Conservation (phyloP, 1,140 invertebrate species). For the Oedothorax gibbosus region DNA sequence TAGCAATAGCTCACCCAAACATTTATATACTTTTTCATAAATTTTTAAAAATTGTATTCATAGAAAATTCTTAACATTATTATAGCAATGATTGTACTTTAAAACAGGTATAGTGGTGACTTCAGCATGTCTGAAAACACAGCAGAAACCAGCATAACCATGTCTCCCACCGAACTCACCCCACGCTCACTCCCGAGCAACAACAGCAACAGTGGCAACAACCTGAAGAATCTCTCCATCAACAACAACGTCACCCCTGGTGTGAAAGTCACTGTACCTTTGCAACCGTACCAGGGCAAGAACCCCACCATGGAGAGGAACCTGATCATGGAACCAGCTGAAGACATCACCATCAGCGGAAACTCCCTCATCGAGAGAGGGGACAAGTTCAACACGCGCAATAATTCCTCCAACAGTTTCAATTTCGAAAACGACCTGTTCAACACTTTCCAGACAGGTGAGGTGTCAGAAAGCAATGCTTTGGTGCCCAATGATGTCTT, state of each 20-base stretch:
- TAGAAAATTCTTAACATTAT: too few species aligned
- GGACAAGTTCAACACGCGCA: conserved; percentile 70
- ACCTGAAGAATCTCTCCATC: conserved; percentile 58
- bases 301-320: conserved; percentile 92
- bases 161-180: conserved; percentile 68
- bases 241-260: conserved; percentile 56
- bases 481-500: conserved; percentile 67
- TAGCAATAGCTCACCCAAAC: too few species aligned
- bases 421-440: conserved; percentile 70
- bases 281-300: conserved; percentile 87
- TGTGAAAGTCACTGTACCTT: conserved; percentile 66
- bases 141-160: conserved; percentile 69
- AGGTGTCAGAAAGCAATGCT: conserved; percentile 66
- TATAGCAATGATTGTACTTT: too few species aligned
- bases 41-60: too few species aligned
- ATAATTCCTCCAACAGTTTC: conserved; percentile 65
- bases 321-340: conserved; percentile 75
- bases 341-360: conserved; percentile 74
- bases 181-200: conserved; percentile 49
- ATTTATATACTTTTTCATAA: too few species aligned
- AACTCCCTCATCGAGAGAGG: conserved; percentile 76
- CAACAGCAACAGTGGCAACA: conserved; percentile 56
- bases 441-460: conserved; percentile 64
- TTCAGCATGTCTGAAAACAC: conserved; percentile 68
- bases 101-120: conserved; percentile 34